Evolutionary conservation across 2,888 invertebrate species (phyloP), one percentile per base, ranked within the genome.

Genomic region (Heliconius cydno): DNA sequence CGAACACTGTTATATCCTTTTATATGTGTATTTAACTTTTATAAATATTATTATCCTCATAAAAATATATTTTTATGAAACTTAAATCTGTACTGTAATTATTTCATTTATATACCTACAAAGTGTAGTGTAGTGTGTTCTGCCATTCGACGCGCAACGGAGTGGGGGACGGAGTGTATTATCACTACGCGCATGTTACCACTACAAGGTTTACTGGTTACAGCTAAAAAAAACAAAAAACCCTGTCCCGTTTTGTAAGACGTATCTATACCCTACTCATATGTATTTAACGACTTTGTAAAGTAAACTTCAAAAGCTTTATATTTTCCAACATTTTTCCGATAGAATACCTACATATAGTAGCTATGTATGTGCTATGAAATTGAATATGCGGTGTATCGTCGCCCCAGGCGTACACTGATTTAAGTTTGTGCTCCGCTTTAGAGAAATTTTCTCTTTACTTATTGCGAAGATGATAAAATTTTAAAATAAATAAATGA

Each of bases 351-450:
- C 68, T 68, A 70, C 41, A 52, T 52, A 52, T 52, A 52, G 22
- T 6, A 19, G 7, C 7, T 52, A 52, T 52, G 41, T 25, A 52
- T 52, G 41, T 25, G 25, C 25, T 75, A 63, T 30, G 63, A 79
- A 75, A 79, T 79, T 79, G 75, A 79, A 79, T 68, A 79, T 70
- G 74, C 74, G 74, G 74, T 63, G 78, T 60, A 73, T 57, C 66
- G 52, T 63, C 57, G 74, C 78, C 60, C 41, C 68, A 46, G 30
- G 74, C 74, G 63, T 63, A 63, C 68, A 70, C 60, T 67, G 74
- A 65, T 65, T 67, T 79, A 68, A 75, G 68, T 79, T 79, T 60
- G 74, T 57, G 34, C 38, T 66, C 19, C 52, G 65, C 25, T 75
- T 68, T 68, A 70, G 63, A 65, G 75, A 65, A 74, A 57, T n/a